Conservation (phyloP, 2,113 vertebrate species). For the Struthidea cinerea region DNA sequence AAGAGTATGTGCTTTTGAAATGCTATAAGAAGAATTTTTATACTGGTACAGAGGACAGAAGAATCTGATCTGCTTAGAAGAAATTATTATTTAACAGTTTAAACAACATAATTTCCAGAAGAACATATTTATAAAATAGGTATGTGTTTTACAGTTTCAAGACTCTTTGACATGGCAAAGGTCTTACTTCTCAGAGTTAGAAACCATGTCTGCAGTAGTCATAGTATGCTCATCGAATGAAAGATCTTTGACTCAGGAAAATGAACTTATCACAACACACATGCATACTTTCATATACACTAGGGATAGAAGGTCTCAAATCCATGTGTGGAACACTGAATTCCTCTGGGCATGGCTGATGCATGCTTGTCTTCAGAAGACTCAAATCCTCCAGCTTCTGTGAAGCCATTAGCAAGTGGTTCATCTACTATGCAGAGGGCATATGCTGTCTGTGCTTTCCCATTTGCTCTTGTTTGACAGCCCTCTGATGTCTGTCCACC, state of each 20-base stretch:
- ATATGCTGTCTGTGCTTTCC: fast-evolving
- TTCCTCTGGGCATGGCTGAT: neutral
- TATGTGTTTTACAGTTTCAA: neutral
- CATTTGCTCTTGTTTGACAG: neutral
- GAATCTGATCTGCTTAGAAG: neutral
- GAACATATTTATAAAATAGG: neutral
- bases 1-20: slow-evolving; percentile 36
- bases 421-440: fast-evolving
- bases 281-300: neutral
- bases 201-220: neutral
- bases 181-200: neutral
- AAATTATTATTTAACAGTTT: slow-evolving; percentile 22
- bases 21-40: neutral
- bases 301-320: neutral
- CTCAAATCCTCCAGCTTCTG: neutral
- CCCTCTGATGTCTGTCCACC: neutral
- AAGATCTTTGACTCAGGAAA: neutral
- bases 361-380: neutral
- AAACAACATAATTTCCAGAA: neutral
- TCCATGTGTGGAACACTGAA: neutral
- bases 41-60: neutral
- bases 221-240: neutral
- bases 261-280: neutral
- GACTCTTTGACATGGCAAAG: neutral
- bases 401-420: neutral